phyloP scores from a whole-genome alignment of 2,113 vertebrate species.

The Ceyx margarethae region DNA sequence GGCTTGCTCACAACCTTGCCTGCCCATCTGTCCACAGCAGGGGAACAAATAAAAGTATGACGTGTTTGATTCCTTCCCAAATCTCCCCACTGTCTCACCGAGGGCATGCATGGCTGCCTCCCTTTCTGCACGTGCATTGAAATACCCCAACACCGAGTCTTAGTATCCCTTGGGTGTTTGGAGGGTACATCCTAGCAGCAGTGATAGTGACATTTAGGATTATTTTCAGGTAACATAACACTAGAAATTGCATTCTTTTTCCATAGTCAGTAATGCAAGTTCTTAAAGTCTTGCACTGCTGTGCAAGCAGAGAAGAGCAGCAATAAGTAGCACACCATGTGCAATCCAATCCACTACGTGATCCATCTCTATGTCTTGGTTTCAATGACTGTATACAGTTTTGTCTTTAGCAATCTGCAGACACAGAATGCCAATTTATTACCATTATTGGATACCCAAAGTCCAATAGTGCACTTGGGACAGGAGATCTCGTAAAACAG shows the following conservation, averaged over 20 bases:
- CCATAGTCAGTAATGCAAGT: not conserved
- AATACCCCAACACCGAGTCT: too few relatives aligned
- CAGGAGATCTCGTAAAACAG: not conserved
- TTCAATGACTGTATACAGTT: not conserved
- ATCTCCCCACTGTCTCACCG: not conserved
- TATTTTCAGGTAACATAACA: not conserved
- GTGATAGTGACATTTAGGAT: not conserved
- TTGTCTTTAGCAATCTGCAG: not conserved
- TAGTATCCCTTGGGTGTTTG: not conserved
- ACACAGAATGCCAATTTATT: not conserved
- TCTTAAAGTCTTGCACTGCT: not conserved
- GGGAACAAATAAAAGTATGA: not conserved
- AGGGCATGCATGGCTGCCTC: rapidly evolving
- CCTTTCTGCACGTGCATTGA: not conserved
- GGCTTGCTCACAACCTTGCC: not conserved
- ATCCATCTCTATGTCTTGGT: too few relatives aligned
- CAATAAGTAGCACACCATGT: rapidly evolving
- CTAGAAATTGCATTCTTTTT: not conserved
- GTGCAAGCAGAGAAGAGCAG: not conserved
- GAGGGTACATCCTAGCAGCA: not conserved
- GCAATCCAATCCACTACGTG: not conserved
- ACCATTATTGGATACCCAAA: not conserved
- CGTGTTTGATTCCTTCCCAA: rapidly evolving
- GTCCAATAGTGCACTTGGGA: not conserved
- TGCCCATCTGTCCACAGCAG: not conserved